Percentiles rank a stretch among this genome's conserved stretches.
These are phyloP conservation scores for Siniperca obscura DNA, from an alignment of 2,797 vertebrate genomes.

Conservation along the genomic window DNA sequence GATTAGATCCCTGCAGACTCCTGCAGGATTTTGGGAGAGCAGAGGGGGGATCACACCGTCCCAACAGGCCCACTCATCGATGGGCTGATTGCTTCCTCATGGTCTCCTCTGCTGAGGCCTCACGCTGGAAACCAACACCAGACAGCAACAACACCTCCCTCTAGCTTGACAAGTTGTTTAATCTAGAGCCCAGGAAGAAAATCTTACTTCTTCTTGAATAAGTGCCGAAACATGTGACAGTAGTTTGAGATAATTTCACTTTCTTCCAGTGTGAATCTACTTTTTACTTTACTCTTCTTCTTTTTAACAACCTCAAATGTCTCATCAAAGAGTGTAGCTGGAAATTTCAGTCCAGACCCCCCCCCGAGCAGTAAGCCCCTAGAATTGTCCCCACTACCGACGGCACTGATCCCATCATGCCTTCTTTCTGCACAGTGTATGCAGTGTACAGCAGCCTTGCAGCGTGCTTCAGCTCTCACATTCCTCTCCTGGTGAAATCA, in stretches of 20 bases:
- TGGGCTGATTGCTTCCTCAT: slow-evolving; percentile 79
- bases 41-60: slow-evolving; percentile 34
- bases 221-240: not conserved
- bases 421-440: slow-evolving; percentile 19
- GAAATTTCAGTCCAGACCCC: not conserved
- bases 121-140: slow-evolving; percentile 42
- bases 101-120: slow-evolving; percentile 54
- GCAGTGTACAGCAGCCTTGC: slow-evolving; percentile 42
- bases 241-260: slow-evolving; percentile 1
- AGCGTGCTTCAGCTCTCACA: slow-evolving; percentile 58
- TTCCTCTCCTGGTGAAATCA: slow-evolving; percentile 77
- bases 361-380: not conserved
- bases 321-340: not conserved
- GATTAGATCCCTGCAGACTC: slow-evolving; percentile 73
- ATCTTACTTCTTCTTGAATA: not conserved
- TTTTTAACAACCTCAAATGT: not conserved
- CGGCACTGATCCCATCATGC: slow-evolving; percentile 36
- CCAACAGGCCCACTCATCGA: slow-evolving; percentile 62
- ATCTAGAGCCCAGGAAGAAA: slow-evolving; percentile 25
- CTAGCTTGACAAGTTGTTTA: slow-evolving; percentile 8
- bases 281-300: not conserved
- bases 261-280: not conserved
- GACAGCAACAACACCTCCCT: slow-evolving; percentile 45
- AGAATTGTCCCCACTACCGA: not conserved
- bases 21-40: slow-evolving; percentile 57